Base-by-base conservation (phyloP, 2,797 vertebrate genomes). In the Eupleurogrammus muticus region DNA sequence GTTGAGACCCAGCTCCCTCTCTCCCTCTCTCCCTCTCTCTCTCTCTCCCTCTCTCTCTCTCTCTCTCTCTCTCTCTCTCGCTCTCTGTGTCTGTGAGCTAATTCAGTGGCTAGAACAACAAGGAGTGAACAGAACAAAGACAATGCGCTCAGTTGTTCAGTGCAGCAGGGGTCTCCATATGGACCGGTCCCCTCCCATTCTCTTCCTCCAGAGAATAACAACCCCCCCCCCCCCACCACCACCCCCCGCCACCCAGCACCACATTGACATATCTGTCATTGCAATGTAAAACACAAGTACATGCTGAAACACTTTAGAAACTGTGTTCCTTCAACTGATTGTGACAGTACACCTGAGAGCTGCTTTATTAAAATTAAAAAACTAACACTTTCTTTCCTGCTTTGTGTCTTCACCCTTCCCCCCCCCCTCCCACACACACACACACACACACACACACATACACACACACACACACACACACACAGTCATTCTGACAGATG, bases 401-500 rank as follows among this genome's bases (percentile, higher is more conserved):
- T 67, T 57, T 52, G 50, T 75, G 28, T 72, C 49, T 54, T 28
- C 34, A 47, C 32, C n/a, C 7, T 74, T 13, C 23, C 54, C 50
- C 48, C n/a, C 32, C 44, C 58, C 38, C 16, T n/a, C 13, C 14
- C 38, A 14, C 13, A 9, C 35, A n/a, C n/a, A n/a, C n/a, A n/a
- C n/a, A n/a, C n/a, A n/a, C n/a, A n/a, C n/a, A n/a, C n/a, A n/a
- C n/a, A n/a, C n/a, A n/a, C n/a, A n/a, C n/a, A n/a, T n/a, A 6
- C 28, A 28, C 28, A 3, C 28, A 28, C 28, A 28, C 28, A 28
- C 28, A 28, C 28, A 28, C 28, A 28, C 38, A 13, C 14, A 6
- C 16, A 3, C 91, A 99, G 98, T 99, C 92, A 99, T 99, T 85
- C 91, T 99, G 87, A 99, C 97, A 0, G 97, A 99, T 0, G 98